Evolutionary conservation across 2,888 invertebrate genomes (phyloP).

Genomic region (Tetanocera ferruginea): DNA sequence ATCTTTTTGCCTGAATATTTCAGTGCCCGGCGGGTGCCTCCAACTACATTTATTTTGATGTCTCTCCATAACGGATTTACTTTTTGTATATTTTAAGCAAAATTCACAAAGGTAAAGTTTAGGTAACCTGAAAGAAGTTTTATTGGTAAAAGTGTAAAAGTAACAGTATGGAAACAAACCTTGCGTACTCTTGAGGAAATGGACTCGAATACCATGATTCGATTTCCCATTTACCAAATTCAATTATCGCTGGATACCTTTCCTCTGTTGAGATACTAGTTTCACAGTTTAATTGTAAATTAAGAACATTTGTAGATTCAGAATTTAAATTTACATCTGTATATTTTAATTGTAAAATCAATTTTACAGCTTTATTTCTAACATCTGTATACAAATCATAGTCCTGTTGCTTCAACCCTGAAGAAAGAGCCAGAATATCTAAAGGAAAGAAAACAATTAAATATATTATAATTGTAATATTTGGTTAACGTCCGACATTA

Average conservation of each 20-base stretch:
- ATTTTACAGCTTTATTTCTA: constrained; percentile 76
- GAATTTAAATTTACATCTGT: not conserved
- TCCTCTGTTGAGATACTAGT: constrained; percentile 71
- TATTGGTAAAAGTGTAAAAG: not conserved
- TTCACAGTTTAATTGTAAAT: constrained; percentile 64
- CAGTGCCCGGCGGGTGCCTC: constrained; percentile 98
- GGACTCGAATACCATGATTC: constrained; percentile 99
- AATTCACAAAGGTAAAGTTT: constrained; percentile 97
- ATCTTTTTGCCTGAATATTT: constrained; percentile 93
- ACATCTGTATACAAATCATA: constrained; percentile 88
- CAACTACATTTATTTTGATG: constrained; percentile 96
- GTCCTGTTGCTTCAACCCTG: constrained; percentile 80
- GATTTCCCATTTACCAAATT: constrained; percentile 96
- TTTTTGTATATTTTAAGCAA: constrained; percentile 97
- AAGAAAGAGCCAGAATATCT: constrained; percentile 77
- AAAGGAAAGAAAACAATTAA: constrained; percentile 28
- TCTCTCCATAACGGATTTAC: constrained; percentile 89
- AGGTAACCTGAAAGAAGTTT: constrained; percentile 76
- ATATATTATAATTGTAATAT: not conserved
- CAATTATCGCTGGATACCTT: constrained; percentile 92
- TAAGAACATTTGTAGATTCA: constrained; percentile 40
- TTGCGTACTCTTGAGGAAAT: constrained; percentile 98
- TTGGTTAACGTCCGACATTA: too few species aligned
- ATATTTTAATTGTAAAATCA: constrained; percentile 49
- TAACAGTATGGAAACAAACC: constrained; percentile 70